Evolutionary conservation across 1,140 invertebrate species (phyloP).

Genomic region (Dendrolimus kikuchii): DNA sequence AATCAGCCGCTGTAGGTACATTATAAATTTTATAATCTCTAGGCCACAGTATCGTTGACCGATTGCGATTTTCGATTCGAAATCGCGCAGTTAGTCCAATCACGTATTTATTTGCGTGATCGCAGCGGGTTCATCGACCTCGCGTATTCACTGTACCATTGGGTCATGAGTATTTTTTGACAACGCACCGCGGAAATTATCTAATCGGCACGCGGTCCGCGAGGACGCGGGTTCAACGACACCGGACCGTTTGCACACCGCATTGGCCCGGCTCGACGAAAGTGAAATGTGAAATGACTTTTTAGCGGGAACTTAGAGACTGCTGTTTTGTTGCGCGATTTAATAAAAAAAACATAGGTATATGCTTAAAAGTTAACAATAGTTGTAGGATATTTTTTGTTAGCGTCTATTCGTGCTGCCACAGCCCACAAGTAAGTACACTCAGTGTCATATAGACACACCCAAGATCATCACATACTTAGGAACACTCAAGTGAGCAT

Average conservation of each 20-base stretch:
- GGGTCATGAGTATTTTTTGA: slow-evolving; percentile 68
- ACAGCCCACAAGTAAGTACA: too few species aligned
- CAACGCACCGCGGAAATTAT: slow-evolving; percentile 69
- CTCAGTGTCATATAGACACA: too few species aligned
- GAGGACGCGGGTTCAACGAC: slow-evolving; percentile 61
- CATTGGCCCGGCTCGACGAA: slow-evolving; percentile 45
- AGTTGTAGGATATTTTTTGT: too few species aligned
- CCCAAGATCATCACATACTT: too few species aligned
- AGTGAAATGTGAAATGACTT: slow-evolving; percentile 54
- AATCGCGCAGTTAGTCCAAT: slow-evolving; percentile 27
- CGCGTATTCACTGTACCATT: slow-evolving; percentile 65
- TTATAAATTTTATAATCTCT: slow-evolving; percentile 11
- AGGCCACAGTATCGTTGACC: slow-evolving; percentile 34
- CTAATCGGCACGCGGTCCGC: slow-evolving; percentile 65
- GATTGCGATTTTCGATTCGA: slow-evolving; percentile 38
- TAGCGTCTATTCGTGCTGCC: too few species aligned
- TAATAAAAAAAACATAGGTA: too few species aligned
- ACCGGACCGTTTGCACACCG: slow-evolving; percentile 41
- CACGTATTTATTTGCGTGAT: slow-evolving; percentile 44
- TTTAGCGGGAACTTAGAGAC: not conserved
- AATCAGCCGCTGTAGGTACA: too few species aligned
- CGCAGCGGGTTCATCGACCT: slow-evolving; percentile 46
- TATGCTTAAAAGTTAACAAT: too few species aligned
- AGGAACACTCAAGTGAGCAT: too few species aligned
- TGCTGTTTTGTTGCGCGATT: too few species aligned